phyloP scores from a whole-genome alignment of 1,140 invertebrate species.

The Brachionus rubens region DNA sequence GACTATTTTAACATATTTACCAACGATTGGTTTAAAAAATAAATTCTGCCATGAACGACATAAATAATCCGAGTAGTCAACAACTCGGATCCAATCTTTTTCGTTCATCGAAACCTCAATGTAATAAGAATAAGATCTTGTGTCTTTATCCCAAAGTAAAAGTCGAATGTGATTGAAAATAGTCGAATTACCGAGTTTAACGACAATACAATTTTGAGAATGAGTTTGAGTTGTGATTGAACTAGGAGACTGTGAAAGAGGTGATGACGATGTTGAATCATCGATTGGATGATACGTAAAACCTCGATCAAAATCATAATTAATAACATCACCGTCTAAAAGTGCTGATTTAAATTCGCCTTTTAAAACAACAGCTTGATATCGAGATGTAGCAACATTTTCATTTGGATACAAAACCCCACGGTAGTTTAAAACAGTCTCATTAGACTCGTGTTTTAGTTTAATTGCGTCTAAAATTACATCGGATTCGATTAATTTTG shows the following conservation, averaged over 20 bases:
- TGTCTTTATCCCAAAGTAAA: conserved; percentile 86
- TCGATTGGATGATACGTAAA: conserved; percentile 89
- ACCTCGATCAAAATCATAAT: conserved; percentile 84
- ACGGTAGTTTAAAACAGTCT: conserved; percentile 29
- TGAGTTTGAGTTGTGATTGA: neutral
- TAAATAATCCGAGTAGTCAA: conserved; percentile 83
- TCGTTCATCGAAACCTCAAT: conserved; percentile 93
- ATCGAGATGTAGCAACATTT: conserved; percentile 77
- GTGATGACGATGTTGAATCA: conserved; percentile 62
- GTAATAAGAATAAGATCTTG: conserved; percentile 84
- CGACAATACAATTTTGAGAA: conserved; percentile 47
- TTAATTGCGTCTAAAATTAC: conserved; percentile 89
- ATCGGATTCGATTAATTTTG: conserved; percentile 78
- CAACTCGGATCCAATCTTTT: conserved; percentile 85
- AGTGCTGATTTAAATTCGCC: conserved; percentile 77
- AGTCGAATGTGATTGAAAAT: conserved; percentile 90
- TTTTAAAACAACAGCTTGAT: conserved; percentile 67
- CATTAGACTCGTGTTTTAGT: conserved; percentile 54
- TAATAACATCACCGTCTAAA: conserved; percentile 78
- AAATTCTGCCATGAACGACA: conserved; percentile 94
- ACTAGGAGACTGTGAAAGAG: neutral
- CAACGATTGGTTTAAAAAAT: conserved; percentile 83
- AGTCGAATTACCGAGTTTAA: conserved; percentile 78
- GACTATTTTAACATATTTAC: conserved; percentile 79
- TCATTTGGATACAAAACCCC: conserved; percentile 70